Conservation (phyloP, 2,113 vertebrate species). For the Toxotes jaculatrix region DNA sequence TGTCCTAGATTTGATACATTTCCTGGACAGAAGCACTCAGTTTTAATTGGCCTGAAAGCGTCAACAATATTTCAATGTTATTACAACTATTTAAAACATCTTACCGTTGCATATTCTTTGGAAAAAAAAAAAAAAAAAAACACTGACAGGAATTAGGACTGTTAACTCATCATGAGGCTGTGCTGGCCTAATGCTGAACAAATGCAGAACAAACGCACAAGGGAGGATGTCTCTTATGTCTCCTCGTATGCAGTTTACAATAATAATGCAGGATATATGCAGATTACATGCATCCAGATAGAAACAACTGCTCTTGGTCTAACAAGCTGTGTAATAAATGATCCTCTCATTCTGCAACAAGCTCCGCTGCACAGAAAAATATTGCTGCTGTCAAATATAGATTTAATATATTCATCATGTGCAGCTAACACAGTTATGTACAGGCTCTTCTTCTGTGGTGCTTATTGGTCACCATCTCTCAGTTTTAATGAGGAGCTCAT, state of each 20-base stretch:
- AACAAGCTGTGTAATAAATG: conserved; percentile 55
- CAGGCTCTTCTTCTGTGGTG: conserved; percentile 1
- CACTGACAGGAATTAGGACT: background rate
- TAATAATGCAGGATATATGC: background rate
- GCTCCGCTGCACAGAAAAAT: conserved; percentile 32
- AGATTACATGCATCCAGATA: conserved; percentile 5
- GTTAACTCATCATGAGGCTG: background rate
- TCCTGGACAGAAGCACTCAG: background rate
- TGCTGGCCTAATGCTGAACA: background rate
- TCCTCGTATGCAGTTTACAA: background rate
- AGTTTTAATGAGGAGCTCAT: conserved; percentile 35
- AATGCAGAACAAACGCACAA: background rate
- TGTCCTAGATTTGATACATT: conserved; percentile 14
- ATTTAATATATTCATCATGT: conserved; percentile 46
- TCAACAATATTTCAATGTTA: conserved; percentile 16
- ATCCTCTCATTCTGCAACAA: conserved; percentile 27
- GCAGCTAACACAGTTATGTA: background rate
- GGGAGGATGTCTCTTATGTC: background rate
- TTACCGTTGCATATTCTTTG: background rate
- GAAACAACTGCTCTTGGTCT: conserved; percentile 1
- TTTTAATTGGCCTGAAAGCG: conserved; percentile 23
- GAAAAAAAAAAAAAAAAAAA: conserved; percentile 15
- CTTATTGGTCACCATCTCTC: background rate
- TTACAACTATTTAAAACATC: conserved; percentile 16
- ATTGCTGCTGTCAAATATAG: conserved; percentile 47